These are phyloP conservation scores for Rallus limicola DNA, from an alignment of 2,113 vertebrate species.

Conservation along the genomic window DNA sequence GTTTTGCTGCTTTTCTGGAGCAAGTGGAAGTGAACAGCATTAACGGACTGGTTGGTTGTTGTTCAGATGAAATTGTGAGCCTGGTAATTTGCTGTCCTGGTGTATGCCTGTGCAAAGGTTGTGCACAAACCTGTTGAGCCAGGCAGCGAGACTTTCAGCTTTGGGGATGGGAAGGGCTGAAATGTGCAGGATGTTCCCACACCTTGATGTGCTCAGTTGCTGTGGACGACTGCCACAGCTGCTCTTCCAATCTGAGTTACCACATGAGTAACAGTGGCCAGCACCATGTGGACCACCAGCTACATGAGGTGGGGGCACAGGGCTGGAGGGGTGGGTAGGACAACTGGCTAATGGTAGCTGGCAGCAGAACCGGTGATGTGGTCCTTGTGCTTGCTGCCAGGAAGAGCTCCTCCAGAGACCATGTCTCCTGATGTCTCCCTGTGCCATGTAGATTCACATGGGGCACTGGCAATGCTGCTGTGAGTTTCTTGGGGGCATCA, in stretches of 20 bases:
- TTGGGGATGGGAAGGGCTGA: not conserved
- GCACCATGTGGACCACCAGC: rapidly evolving
- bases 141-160: not conserved
- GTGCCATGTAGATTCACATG: rapidly evolving
- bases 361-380: not conserved
- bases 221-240: not conserved
- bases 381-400: not conserved
- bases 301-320: rapidly evolving
- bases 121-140: not conserved
- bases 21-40: not conserved
- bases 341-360: not conserved
- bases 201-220: not conserved
- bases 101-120: not conserved
- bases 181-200: not conserved
- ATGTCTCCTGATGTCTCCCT: rapidly evolving
- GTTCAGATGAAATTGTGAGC: not conserved
- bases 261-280: not conserved
- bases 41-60: not conserved
- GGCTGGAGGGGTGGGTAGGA: not conserved
- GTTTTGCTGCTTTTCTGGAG: not conserved
- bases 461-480: not conserved
- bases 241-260: not conserved
- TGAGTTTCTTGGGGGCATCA: too few species aligned
- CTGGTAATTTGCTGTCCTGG: not conserved
- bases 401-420: not conserved